These are phyloP conservation scores for Alces alces DNA, from an alignment of 2,113 vertebrate species.

Conservation along the genomic window DNA sequence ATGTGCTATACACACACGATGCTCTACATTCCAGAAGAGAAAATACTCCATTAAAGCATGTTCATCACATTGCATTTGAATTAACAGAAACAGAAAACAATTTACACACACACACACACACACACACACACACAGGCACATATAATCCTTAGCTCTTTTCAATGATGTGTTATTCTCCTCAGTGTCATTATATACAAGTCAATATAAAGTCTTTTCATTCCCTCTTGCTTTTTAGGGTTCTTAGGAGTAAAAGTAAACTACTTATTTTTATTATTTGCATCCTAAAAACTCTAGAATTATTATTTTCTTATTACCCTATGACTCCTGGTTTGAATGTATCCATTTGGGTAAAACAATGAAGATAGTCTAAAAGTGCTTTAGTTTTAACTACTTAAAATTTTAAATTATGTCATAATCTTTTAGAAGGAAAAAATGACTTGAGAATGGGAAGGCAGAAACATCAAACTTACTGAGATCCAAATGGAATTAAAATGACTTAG, in stretches of 20 bases:
- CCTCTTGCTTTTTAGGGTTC: slow-evolving; percentile 41
- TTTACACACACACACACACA: neutral
- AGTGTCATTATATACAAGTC: slow-evolving; percentile 55
- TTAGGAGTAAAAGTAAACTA: neutral
- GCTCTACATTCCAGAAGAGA: neutral
- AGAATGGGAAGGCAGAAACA: slow-evolving; percentile 5
- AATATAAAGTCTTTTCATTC: slow-evolving; percentile 68
- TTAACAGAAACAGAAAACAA: neutral
- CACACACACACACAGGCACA: neutral
- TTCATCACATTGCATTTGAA: neutral
- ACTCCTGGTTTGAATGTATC: neutral
- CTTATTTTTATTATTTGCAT: slow-evolving; percentile 50
- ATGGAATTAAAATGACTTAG: slow-evolving; percentile 40
- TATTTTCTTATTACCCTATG: neutral
- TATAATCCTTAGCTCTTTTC: neutral
- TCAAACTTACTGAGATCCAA: slow-evolving; percentile 18
- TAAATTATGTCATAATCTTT: slow-evolving; percentile 27
- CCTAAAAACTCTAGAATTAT: neutral
- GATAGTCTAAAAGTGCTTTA: slow-evolving; percentile 7
- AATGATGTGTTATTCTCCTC: slow-evolving; percentile 69
- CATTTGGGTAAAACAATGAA: neutral
- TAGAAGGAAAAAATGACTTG: neutral
- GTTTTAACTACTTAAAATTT: neutral
- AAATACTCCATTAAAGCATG: neutral
- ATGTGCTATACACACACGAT: neutral